phyloP scores from a whole-genome alignment of 2,113 vertebrate species.

The Albula goreensis region DNA sequence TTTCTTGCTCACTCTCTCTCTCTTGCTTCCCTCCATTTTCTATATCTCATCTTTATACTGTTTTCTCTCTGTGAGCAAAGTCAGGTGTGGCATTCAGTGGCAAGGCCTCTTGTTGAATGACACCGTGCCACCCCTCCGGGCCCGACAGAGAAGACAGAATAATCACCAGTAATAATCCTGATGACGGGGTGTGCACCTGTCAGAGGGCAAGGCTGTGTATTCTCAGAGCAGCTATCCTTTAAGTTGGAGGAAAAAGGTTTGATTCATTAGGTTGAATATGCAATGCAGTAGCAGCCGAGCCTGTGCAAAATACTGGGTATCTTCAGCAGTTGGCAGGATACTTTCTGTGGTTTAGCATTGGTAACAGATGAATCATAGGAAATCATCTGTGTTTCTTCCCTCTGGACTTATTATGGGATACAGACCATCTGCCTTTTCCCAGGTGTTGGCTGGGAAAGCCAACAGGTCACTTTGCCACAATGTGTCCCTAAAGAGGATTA shows the following conservation, averaged over 20 bases:
- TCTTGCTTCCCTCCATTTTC: not conserved
- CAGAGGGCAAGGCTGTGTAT: not conserved
- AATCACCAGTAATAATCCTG: not conserved
- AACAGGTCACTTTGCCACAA: not conserved
- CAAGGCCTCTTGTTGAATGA: not conserved
- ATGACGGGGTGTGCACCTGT: not conserved
- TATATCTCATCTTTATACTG: conserved; percentile 1
- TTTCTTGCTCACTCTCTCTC: not conserved
- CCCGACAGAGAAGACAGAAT: not conserved
- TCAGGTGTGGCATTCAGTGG: not conserved
- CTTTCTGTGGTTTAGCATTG: not conserved
- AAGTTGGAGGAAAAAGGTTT: no score
- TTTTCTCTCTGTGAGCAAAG: not conserved
- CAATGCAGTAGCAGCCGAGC: not conserved
- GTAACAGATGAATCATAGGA: not conserved
- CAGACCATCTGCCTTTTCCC: not conserved
- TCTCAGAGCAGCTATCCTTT: not conserved
- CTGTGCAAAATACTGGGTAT: not conserved
- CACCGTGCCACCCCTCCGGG: not conserved
- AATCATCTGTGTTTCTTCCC: not conserved
- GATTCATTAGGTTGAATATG: not conserved
- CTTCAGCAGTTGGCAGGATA: not conserved
- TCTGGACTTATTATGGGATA: not conserved
- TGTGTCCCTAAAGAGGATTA: not conserved
- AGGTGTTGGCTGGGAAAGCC: not conserved